Percentiles rank a stretch among this genome's conserved stretches.
phyloP scores from a whole-genome alignment of 2,888 invertebrate species.

The Tanaodytes sp. region DNA sequence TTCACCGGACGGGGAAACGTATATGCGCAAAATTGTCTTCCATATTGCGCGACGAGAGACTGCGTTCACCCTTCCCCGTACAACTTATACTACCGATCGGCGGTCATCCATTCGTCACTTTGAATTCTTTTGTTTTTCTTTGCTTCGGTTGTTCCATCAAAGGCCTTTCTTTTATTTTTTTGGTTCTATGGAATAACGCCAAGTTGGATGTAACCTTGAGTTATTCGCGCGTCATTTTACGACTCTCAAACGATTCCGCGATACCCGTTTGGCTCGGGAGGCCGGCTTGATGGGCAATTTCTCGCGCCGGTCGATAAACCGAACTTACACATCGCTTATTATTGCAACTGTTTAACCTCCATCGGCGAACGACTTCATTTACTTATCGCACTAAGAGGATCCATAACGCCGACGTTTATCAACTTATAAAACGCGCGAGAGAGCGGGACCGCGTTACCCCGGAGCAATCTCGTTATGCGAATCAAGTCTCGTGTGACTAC shows the following conservation, averaged over 20 bases:
- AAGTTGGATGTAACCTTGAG: too few relatives aligned
- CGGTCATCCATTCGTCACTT: too few relatives aligned
- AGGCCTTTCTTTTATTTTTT: too few relatives aligned
- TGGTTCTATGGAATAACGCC: too few relatives aligned
- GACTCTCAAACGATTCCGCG: background rate
- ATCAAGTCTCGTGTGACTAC: constrained; percentile 27
- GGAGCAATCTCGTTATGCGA: constrained; percentile 17
- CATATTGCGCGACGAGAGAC: too few relatives aligned
- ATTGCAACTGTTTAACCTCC: constrained; percentile 21
- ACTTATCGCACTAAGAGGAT: constrained; percentile 25
- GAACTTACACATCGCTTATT: constrained; percentile 16
- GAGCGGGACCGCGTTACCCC: background rate
- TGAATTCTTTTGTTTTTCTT: too few relatives aligned
- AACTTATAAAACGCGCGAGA: constrained; percentile 16
- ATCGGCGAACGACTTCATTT: constrained; percentile 30
- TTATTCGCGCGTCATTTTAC: constrained; percentile 6
- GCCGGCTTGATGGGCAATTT: constrained; percentile 19
- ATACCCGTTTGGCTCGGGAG: constrained; percentile 3
- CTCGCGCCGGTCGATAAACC: constrained; percentile 10
- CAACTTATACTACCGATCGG: too few relatives aligned
- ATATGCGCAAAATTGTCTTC: constrained; percentile 26
- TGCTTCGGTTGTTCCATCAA: too few relatives aligned
- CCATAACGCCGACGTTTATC: constrained; percentile 23
- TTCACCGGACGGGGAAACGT: constrained; percentile 13
- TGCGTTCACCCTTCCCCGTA: too few relatives aligned